Evolutionary conservation across 2,113 vertebrate species (phyloP).

Genomic region (Ursus arctos): DNA sequence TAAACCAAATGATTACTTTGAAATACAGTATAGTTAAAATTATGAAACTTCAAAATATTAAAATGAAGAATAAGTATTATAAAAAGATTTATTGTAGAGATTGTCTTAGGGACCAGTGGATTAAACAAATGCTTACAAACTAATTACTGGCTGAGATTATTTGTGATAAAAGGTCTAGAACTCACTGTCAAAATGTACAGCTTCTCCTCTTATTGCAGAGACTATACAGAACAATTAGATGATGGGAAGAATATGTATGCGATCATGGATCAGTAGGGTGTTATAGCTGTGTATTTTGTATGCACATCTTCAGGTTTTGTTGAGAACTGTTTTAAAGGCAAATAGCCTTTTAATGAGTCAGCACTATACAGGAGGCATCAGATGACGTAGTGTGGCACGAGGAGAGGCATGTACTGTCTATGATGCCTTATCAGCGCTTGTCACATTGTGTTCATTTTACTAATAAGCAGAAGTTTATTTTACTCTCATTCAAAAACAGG

Average conservation of each 20-base stretch:
- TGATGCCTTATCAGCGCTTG: background rate
- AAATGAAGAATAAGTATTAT: background rate
- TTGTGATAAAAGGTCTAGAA: background rate
- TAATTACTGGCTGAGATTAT: background rate
- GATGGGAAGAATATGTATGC: background rate
- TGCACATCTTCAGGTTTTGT: background rate
- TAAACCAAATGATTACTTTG: background rate
- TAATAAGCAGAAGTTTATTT: background rate
- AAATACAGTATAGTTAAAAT: conserved; percentile 4
- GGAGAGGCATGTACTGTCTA: background rate
- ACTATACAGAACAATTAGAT: background rate
- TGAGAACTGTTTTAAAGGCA: background rate
- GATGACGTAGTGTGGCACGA: background rate
- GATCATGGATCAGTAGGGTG: background rate
- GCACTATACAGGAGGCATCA: background rate
- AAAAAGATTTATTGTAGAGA: background rate
- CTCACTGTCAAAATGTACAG: background rate
- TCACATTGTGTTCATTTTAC: background rate
- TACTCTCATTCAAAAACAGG: background rate
- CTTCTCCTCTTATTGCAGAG: background rate
- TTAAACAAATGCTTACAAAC: background rate
- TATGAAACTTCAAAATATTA: background rate
- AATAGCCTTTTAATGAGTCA: background rate
- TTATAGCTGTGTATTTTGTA: background rate
- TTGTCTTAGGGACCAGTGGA: background rate